Evolutionary conservation across 2,113 vertebrate species (phyloP).

Genomic region (Alligator mississippiensis): DNA sequence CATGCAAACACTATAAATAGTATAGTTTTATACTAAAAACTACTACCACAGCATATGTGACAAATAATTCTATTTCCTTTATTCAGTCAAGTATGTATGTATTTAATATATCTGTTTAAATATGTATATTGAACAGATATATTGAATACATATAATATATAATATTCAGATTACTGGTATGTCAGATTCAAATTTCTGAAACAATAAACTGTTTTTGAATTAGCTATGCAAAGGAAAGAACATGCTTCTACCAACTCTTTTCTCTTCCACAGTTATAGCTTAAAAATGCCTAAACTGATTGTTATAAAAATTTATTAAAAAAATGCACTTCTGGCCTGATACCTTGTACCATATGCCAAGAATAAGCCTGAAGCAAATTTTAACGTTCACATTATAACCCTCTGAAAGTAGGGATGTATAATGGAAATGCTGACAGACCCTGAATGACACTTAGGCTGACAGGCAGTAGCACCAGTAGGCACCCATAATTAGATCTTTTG

Average conservation of each 20-base stretch:
- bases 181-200: constrained; percentile 35
- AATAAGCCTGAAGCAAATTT: constrained; percentile 72
- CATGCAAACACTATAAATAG: too few species aligned
- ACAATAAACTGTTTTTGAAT: constrained; percentile 46
- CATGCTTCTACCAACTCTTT: background rate
- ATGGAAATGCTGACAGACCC: constrained; percentile 53
- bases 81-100: too few species aligned
- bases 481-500: constrained; percentile 75
- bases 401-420: constrained; percentile 66
- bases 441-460: constrained; percentile 59
- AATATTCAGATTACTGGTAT: constrained; percentile 23
- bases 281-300: constrained; percentile 47
- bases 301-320: constrained; percentile 55
- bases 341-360: constrained; percentile 57
- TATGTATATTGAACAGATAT: too few species aligned
- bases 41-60: too few species aligned
- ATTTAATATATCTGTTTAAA: too few species aligned
- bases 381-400: constrained; percentile 58
- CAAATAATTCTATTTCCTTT: too few species aligned
- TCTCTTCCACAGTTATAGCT: background rate
- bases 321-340: constrained; percentile 14
- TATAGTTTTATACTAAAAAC: too few species aligned
- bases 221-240: background rate
- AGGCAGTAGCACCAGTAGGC: constrained; percentile 57
- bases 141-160: too few species aligned